Conservation (phyloP, 2,888 invertebrate genomes). For the Anticlea derivata region DNA sequence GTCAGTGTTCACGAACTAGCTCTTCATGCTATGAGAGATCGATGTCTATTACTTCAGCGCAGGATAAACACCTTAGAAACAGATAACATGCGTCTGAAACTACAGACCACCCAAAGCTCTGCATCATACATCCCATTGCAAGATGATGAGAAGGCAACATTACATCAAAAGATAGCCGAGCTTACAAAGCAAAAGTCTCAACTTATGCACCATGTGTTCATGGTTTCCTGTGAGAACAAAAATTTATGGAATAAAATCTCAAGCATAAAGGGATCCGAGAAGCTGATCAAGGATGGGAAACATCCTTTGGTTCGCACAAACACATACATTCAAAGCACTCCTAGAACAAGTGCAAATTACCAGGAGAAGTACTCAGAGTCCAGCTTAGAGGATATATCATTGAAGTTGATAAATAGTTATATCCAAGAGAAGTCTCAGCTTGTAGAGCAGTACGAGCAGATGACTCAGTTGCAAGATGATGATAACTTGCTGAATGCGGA, state of each 20-base stretch:
- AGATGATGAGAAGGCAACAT: constrained; percentile 73
- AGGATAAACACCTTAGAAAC: constrained; percentile 88
- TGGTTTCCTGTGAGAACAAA: constrained; percentile 92
- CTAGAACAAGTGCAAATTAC: constrained; percentile 83
- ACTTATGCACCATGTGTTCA: constrained; percentile 89
- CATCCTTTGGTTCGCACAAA: constrained; percentile 75
- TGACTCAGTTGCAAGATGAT: constrained; percentile 85
- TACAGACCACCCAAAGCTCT: constrained; percentile 56
- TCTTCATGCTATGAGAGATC: constrained; percentile 91
- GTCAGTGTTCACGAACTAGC: constrained; percentile 89
- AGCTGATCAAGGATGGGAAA: constrained; percentile 55
- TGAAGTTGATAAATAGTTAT: constrained; percentile 87
- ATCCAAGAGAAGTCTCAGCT: constrained; percentile 87
- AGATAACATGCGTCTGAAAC: constrained; percentile 87
- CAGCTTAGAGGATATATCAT: constrained; percentile 90
- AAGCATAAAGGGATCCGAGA: constrained; percentile 66
- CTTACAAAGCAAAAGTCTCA: constrained; percentile 90
- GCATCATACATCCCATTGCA: constrained; percentile 58
- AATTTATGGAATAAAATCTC: constrained; percentile 91
- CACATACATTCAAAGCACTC: constrained; percentile 88
- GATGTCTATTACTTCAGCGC: constrained; percentile 90
- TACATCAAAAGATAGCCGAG: constrained; percentile 87
- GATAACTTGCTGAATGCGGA: constrained; percentile 81
- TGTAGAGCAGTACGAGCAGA: constrained; percentile 87
- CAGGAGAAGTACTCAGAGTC: constrained; percentile 82